Conservation (phyloP, 1,140 invertebrate genomes). For the Drosophila orosa region DNA sequence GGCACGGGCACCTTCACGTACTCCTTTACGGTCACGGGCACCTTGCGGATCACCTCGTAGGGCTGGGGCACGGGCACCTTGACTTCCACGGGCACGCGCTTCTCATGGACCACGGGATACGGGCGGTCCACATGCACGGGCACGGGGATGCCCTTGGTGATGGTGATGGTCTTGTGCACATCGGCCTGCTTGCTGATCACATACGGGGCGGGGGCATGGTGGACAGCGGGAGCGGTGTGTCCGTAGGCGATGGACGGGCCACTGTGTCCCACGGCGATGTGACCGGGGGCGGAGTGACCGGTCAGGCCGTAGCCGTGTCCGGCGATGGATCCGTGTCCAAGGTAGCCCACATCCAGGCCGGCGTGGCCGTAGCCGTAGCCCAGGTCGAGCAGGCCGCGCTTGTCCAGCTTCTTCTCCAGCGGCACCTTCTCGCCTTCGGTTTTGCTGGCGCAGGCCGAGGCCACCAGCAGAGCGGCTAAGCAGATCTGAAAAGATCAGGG, state of each 20-base stretch:
- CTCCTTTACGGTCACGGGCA: slow-evolving; percentile 88
- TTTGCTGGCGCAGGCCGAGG: slow-evolving; percentile 86
- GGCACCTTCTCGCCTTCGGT: slow-evolving; percentile 85
- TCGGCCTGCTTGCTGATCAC: slow-evolving; percentile 86
- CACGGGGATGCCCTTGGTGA: slow-evolving; percentile 88
- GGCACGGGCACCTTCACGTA: slow-evolving; percentile 88
- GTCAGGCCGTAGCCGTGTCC: slow-evolving; percentile 84
- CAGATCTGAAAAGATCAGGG: slow-evolving; percentile 86
- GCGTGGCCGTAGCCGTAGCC: slow-evolving; percentile 87
- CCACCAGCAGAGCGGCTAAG: slow-evolving; percentile 89
- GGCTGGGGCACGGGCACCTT: slow-evolving; percentile 87
- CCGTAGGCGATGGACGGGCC: slow-evolving; percentile 44
- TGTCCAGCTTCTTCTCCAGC: slow-evolving; percentile 86
- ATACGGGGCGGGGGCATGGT: slow-evolving; percentile 69
- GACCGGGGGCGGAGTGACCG: slow-evolving; percentile 68
- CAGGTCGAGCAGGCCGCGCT: slow-evolving; percentile 86
- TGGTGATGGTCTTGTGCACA: slow-evolving; percentile 89
- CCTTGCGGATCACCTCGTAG: slow-evolving; percentile 88
- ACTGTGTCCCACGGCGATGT: slow-evolving; percentile 58
- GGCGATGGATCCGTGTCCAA: slow-evolving; percentile 86
- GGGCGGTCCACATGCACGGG: slow-evolving; percentile 88
- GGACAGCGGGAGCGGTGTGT: slow-evolving; percentile 56
- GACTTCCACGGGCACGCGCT: slow-evolving; percentile 87
- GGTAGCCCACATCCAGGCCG: slow-evolving; percentile 88
- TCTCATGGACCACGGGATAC: slow-evolving; percentile 87